Percentiles rank a stretch among this genome's conserved stretches.
These are phyloP conservation scores for Notolabrus celidotus DNA, from an alignment of 2,797 vertebrate genomes.

Conservation along the genomic window DNA sequence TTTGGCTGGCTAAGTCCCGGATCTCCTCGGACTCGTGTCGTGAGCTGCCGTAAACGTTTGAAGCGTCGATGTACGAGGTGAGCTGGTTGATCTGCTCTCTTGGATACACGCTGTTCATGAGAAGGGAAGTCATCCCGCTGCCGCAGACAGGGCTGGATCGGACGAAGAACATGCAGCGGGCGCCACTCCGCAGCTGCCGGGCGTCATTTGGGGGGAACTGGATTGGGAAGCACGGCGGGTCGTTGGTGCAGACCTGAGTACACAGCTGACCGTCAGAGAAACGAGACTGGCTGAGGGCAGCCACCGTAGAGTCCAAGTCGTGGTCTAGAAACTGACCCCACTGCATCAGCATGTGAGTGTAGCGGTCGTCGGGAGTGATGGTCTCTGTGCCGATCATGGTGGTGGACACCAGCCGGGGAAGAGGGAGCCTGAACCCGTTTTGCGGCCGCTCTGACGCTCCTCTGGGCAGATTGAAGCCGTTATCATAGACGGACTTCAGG, in stretches of 20 bases:
- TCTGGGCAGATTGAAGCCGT: slow-evolving; percentile 95
- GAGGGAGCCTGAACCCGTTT: slow-evolving; percentile 89
- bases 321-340: slow-evolving; percentile 99
- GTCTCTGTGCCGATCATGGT: slow-evolving; percentile 92
- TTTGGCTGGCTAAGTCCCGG: slow-evolving; percentile 94
- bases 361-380: slow-evolving; percentile 92
- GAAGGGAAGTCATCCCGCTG: slow-evolving; percentile 97
- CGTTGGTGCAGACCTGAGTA: slow-evolving; percentile 91
- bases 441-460: slow-evolving; percentile 87
- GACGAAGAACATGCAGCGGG: slow-evolving; percentile 98
- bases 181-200: slow-evolving; percentile 87
- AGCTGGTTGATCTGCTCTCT: slow-evolving; percentile 98
- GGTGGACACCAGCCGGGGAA: slow-evolving; percentile 94
- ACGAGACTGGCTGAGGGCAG: slow-evolving; percentile 94
- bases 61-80: slow-evolving; percentile 96
- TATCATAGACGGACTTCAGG: slow-evolving; percentile 95
- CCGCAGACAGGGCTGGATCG: slow-evolving; percentile 97
- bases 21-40: slow-evolving; percentile 92
- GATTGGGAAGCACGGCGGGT: slow-evolving; percentile 96
- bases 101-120: slow-evolving; percentile 98
- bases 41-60: slow-evolving; percentile 96
- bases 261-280: slow-evolving; percentile 97
- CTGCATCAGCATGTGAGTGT: slow-evolving; percentile 99
- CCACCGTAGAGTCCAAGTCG: slow-evolving; percentile 95
- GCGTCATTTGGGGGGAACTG: slow-evolving; percentile 93